These are phyloP conservation scores for Elephas maximus DNA, from an alignment of 2,113 vertebrate genomes.

Conservation along the genomic window DNA sequence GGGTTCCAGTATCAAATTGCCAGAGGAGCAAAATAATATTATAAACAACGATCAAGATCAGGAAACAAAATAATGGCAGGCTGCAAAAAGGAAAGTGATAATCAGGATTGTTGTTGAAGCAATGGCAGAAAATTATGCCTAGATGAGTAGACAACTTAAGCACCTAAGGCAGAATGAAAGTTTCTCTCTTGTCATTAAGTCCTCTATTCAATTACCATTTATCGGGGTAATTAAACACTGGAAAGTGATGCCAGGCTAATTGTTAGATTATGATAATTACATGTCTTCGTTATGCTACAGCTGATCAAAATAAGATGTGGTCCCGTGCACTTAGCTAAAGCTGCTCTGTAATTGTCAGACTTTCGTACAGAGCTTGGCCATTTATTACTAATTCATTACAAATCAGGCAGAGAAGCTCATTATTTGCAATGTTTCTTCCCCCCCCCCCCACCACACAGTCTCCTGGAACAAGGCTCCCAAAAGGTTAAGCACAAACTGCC, in stretches of 20 bases:
- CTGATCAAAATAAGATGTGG: conserved; percentile 93
- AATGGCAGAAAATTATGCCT: conserved; percentile 78
- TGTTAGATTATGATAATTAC: conserved; percentile 98
- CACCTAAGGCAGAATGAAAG: conserved; percentile 87
- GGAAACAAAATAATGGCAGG: conserved; percentile 72
- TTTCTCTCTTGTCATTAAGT: conserved; percentile 90
- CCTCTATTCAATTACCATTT: conserved; percentile 91
- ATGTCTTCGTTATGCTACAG: conserved; percentile 94
- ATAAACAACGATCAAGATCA: conserved; percentile 74
- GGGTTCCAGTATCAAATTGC: conserved; percentile 61
- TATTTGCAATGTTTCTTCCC: conserved; percentile 87
- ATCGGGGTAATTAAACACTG: conserved; percentile 95
- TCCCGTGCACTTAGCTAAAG: conserved; percentile 89
- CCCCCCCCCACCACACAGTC: conserved; percentile 66
- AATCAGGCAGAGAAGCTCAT: conserved; percentile 90
- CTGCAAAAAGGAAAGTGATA: conserved; percentile 74
- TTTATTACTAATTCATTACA: conserved; percentile 94
- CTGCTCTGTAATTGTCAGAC: conserved; percentile 86
- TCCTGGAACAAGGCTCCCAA: conserved; percentile 88
- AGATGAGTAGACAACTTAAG: conserved; percentile 83
- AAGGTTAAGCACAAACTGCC: conserved; percentile 89
- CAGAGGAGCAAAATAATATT: conserved; percentile 60
- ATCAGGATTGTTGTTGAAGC: conserved; percentile 76
- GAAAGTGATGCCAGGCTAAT: conserved; percentile 95
- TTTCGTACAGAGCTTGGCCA: conserved; percentile 85